Conservation (phyloP, 2,113 vertebrate species). For the Paramormyrops kingsleyae region DNA sequence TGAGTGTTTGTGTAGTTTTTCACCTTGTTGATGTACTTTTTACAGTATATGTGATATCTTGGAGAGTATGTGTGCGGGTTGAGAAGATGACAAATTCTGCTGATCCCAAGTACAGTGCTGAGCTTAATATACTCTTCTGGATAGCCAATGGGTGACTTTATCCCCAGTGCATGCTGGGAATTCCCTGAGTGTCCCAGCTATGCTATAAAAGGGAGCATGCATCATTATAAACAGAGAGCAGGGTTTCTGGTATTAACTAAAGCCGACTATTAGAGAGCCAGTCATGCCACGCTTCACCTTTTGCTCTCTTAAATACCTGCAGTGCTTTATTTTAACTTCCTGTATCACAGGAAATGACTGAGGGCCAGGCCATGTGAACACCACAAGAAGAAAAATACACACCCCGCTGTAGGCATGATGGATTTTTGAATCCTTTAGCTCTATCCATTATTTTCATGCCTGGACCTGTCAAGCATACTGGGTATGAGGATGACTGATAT, state of each 20-base stretch:
- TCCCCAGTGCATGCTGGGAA: constrained; percentile 8
- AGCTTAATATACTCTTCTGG: background rate
- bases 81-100: background rate
- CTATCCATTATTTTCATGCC: background rate
- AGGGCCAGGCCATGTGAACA: background rate
- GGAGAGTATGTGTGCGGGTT: background rate
- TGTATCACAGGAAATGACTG: background rate
- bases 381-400: background rate
- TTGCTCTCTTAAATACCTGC: background rate
- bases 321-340: background rate
- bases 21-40: background rate
- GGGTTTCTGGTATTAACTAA: background rate
- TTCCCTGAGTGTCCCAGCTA: background rate
- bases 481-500: background rate
- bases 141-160: background rate
- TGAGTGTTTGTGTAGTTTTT: background rate
- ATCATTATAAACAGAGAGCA: background rate
- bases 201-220: background rate
- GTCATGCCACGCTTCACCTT: background rate
- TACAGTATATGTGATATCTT: background rate
- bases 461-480: background rate
- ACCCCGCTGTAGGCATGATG: background rate
- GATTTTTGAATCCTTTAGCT: background rate
- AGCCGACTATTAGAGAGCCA: background rate
- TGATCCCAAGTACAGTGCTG: background rate